Conservation (phyloP, 2,888 invertebrate genomes). For the Cryptus armator region DNA sequence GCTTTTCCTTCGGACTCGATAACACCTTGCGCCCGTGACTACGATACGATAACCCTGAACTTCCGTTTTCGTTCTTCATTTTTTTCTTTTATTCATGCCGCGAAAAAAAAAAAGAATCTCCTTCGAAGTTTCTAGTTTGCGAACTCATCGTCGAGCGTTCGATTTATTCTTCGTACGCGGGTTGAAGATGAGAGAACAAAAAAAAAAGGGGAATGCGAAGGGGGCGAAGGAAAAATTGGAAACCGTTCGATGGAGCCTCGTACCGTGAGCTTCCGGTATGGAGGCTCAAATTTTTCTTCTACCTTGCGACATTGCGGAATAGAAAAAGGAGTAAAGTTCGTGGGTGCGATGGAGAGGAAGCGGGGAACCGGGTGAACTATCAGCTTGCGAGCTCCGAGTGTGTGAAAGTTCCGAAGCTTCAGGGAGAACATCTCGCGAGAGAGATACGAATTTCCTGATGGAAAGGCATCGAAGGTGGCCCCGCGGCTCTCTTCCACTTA, state of each 20-base stretch:
- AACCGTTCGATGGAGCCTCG: constrained; percentile 13
- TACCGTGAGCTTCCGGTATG: neutral
- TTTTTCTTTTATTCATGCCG: neutral
- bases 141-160: constrained; percentile 29
- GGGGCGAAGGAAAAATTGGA: constrained; percentile 29
- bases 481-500: constrained; percentile 29
- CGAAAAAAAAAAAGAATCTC: constrained; percentile 17
- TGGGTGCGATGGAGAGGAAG: neutral
- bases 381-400: neutral
- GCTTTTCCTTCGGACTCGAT: constrained; percentile 26
- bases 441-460: constrained; percentile 56
- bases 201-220: neutral
- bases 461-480: constrained; percentile 42
- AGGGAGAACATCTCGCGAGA: constrained; percentile 9
- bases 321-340: neutral
- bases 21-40: constrained; percentile 8
- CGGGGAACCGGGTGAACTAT: neutral
- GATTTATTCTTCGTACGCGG: constrained; percentile 46
- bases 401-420: constrained; percentile 34
- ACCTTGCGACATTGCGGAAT: constrained; percentile 40
- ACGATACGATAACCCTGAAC: constrained; percentile 26
- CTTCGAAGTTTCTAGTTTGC: constrained; percentile 26
- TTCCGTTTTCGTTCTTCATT: constrained; percentile 5
- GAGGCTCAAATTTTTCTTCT: constrained; percentile 26
- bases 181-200: neutral